phyloP scores from a whole-genome alignment of 2,888 invertebrate genomes.

The Chironomus tentans region DNA sequence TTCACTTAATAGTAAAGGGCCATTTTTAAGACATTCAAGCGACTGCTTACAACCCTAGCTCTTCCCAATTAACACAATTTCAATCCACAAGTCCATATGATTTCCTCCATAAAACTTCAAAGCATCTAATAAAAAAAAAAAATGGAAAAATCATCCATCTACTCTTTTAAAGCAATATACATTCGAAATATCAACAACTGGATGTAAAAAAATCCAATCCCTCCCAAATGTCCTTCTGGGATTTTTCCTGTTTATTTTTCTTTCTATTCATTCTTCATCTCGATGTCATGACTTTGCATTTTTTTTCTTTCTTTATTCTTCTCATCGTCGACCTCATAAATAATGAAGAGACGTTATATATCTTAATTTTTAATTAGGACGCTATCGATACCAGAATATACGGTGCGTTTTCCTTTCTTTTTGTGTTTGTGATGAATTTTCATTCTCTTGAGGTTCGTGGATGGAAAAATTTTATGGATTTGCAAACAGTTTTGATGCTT shows the following conservation, averaged over 20 bases:
- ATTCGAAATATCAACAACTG: not conserved
- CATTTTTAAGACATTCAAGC: too few relatives aligned
- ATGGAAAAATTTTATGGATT: too few relatives aligned
- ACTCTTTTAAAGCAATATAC: too few relatives aligned
- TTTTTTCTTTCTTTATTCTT: not conserved
- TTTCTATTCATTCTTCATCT: not conserved
- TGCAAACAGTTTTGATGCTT: too few relatives aligned
- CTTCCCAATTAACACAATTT: too few relatives aligned
- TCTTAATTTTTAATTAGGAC: constrained; percentile 16
- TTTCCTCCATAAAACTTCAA: too few relatives aligned
- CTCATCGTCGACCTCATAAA: not conserved
- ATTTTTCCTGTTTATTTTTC: not conserved
- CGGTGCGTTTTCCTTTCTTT: not conserved
- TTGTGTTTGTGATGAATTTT: not conserved
- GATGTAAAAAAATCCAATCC: not conserved
- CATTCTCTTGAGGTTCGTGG: not conserved
- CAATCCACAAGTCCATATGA: too few relatives aligned
- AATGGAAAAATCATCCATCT: too few relatives aligned
- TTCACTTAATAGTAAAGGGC: too few relatives aligned
- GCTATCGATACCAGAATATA: constrained; percentile 1
- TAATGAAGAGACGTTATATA: not conserved
- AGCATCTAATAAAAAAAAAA: too few relatives aligned
- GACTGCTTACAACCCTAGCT: too few relatives aligned
- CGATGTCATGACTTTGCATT: not conserved
- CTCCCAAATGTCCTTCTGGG: constrained; percentile 1